Evolutionary conservation across 2,797 vertebrate genomes (phyloP).

Genomic region (Loriculus beryllinus): DNA sequence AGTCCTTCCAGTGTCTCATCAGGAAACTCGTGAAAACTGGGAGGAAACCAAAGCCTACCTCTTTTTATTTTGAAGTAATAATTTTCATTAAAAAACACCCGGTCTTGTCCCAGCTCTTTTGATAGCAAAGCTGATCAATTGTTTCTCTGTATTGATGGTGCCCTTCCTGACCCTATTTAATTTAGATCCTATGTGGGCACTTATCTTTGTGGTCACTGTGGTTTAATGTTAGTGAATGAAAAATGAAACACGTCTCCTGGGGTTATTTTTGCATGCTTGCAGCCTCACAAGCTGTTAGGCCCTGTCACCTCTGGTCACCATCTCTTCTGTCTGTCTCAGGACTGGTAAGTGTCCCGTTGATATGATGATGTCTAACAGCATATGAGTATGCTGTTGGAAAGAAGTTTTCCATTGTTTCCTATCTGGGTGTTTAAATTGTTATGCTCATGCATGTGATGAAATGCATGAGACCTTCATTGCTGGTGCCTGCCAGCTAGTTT

Average conservation of each 20-base stretch:
- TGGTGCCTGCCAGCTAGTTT: fast-evolving
- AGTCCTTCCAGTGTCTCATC: background rate
- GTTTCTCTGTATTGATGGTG: background rate
- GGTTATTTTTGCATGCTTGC: background rate
- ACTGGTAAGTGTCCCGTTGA: background rate
- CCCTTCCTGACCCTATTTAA: conserved; percentile 46
- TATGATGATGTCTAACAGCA: background rate
- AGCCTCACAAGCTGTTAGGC: background rate
- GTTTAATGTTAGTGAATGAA: conserved; percentile 31
- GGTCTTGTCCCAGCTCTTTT: background rate
- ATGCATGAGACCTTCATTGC: background rate
- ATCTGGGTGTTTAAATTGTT: background rate
- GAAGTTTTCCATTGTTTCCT: background rate
- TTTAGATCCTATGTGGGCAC: conserved; percentile 11
- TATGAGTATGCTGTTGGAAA: background rate
- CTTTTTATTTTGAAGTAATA: background rate
- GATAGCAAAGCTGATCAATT: conserved; percentile 28
- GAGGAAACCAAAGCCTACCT: background rate
- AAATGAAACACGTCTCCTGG: background rate
- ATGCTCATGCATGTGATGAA: background rate
- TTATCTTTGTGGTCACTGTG: conserved; percentile 32
- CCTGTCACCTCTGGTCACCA: background rate
- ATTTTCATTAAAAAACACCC: background rate
- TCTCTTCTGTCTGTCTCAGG: background rate
- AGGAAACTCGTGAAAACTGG: background rate